Conservation (phyloP, 2,888 invertebrate species). For the Amphipyra tragopoginis region DNA sequence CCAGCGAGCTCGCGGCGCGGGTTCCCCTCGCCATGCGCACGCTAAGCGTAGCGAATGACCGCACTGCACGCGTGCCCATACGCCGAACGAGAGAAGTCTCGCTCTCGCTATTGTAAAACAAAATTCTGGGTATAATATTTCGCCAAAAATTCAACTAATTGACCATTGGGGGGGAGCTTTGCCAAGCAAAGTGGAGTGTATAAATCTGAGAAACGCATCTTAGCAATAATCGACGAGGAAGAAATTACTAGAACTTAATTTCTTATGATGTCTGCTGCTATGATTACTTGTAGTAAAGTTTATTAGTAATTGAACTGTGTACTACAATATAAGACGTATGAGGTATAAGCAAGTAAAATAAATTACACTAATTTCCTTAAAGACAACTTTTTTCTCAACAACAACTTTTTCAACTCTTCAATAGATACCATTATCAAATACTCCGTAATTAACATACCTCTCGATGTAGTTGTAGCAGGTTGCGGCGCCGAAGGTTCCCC, state of each 20-base stretch:
- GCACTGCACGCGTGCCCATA: constrained; percentile 92
- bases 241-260: too few relatives aligned
- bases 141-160: background rate
- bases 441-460: constrained; percentile 83
- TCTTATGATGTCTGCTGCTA: too few relatives aligned
- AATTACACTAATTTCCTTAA: too few relatives aligned
- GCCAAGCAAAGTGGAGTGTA: background rate
- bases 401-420: too few relatives aligned
- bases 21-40: constrained; percentile 94
- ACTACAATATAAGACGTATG: too few relatives aligned
- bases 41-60: constrained; percentile 92
- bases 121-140: constrained; percentile 3
- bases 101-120: constrained; percentile 91
- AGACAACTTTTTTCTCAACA: too few relatives aligned
- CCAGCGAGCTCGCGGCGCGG: constrained; percentile 94
- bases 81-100: constrained; percentile 95
- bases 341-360: too few relatives aligned
- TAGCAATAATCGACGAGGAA: too few relatives aligned
- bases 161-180: background rate
- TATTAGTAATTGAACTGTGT: too few relatives aligned
- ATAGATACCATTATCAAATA: background rate
- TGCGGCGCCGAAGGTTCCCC: constrained; percentile 94
- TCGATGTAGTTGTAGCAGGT: constrained; percentile 93
- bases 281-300: too few relatives aligned
- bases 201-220: too few relatives aligned